Conservation (phyloP, 2,113 vertebrate genomes). For the Columbina picui region DNA sequence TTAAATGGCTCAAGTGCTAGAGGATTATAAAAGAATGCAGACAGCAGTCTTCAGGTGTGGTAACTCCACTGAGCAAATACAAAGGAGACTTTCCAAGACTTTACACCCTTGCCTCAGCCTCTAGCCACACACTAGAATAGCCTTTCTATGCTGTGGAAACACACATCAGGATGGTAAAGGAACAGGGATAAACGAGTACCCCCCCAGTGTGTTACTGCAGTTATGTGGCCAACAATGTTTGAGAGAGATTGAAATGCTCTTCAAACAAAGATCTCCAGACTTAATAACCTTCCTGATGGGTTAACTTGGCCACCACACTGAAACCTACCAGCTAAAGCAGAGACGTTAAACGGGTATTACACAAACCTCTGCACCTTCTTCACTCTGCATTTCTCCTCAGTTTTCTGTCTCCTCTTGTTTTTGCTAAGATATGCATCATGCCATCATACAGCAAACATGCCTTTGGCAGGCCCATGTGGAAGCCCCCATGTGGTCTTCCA, state of each 20-base stretch:
- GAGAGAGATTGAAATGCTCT: background rate
- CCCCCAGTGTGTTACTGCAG: background rate
- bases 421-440: background rate
- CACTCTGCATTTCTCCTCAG: background rate
- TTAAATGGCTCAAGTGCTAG: background rate
- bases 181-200: background rate
- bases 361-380: background rate
- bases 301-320: background rate
- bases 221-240: background rate
- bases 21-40: background rate
- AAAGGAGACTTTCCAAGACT: background rate
- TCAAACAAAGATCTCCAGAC: background rate
- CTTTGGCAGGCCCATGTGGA: background rate
- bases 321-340: too few species aligned
- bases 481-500: too few species aligned
- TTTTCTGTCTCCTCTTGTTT: background rate
- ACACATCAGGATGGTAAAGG: rapidly evolving
- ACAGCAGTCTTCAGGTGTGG: background rate
- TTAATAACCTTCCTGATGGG: background rate
- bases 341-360: too few species aligned
- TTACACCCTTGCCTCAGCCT: background rate
- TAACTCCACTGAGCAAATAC: background rate
- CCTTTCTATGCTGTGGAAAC: background rate
- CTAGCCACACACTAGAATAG: background rate
- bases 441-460: background rate